phyloP scores from a whole-genome alignment of 1,140 invertebrate genomes.

The Pygmarrhopalites habei region DNA sequence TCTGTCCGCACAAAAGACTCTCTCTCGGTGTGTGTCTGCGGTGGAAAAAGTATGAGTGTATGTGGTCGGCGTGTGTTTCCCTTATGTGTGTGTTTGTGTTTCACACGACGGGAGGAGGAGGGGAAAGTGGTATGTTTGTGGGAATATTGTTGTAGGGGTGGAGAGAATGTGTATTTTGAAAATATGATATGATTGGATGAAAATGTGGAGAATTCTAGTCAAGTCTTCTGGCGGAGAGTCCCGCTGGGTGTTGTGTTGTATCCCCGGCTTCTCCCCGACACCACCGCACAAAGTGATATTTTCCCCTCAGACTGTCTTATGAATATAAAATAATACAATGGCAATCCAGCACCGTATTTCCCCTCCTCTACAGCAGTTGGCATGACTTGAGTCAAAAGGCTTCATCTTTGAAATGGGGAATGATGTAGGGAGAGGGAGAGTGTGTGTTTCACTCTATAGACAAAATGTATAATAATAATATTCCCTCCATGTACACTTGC shows the following conservation, averaged over 20 bases:
- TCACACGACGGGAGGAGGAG: background rate
- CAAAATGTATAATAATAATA: too few species aligned
- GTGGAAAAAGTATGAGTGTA: too few species aligned
- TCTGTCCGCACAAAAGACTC: too few species aligned
- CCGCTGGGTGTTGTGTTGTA: slow-evolving; percentile 5
- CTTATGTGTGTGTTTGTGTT: too few species aligned
- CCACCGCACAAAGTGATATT: slow-evolving; percentile 9
- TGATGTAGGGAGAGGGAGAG: too few species aligned
- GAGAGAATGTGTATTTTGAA: background rate
- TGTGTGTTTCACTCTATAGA: too few species aligned
- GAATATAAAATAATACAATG: slow-evolving; percentile 10
- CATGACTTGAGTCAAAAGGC: background rate
- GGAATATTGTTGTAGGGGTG: background rate
- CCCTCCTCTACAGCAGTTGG: background rate
- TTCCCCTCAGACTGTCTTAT: background rate
- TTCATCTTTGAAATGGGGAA: too few species aligned
- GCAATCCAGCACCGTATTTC: background rate
- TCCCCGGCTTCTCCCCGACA: background rate
- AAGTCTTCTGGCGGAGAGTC: background rate
- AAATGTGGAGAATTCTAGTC: background rate
- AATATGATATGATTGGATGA: background rate
- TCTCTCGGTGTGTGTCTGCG: too few species aligned
- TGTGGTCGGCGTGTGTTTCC: too few species aligned
- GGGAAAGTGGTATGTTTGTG: background rate
- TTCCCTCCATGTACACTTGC: too few species aligned